A percentile compares a stretch with the other conserved stretches of the same genome.
phyloP scores from a whole-genome alignment of 2,113 vertebrate genomes.

The Tachycineta bicolor region DNA sequence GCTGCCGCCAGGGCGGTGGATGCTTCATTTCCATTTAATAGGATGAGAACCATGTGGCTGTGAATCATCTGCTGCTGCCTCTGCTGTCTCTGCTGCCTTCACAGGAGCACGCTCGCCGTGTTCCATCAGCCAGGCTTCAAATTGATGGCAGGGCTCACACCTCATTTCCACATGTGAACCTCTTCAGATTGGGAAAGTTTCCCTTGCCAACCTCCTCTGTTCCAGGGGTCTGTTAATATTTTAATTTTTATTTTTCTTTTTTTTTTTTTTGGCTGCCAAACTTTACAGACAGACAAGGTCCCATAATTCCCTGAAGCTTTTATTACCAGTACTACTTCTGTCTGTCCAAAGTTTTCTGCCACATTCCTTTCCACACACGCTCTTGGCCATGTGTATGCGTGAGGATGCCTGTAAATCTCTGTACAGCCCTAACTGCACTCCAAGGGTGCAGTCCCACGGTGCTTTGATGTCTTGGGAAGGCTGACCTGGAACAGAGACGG shows the following conservation, averaged over 20 bases:
- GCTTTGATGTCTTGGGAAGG: not conserved
- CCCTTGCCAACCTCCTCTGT: not conserved
- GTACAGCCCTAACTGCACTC: not conserved
- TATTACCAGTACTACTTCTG: not conserved
- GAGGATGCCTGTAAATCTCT: not conserved
- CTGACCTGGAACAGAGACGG: not conserved
- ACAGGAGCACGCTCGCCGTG: not conserved
- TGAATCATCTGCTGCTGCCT: slow-evolving; percentile 14
- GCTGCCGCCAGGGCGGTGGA: not conserved
- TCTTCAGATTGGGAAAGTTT: not conserved
- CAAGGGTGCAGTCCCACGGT: not conserved
- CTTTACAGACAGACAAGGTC: not conserved
- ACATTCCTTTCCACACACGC: not conserved
- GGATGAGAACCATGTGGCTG: not conserved
- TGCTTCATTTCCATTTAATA: slow-evolving; percentile 49
- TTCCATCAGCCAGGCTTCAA: not conserved
- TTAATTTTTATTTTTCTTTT: not conserved
- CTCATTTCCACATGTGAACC: slow-evolving; percentile 24
- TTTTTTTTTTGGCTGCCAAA: not conserved
- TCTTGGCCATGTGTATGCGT: accelerated
- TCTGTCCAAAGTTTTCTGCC: not conserved
- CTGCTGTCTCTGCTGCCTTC: not conserved
- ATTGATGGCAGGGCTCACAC: not conserved
- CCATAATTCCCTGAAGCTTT: not conserved
- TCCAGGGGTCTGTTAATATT: not conserved